Evolutionary conservation across 64 coral and sea anemone species (phyloP).

Genomic region (Stylophora pistillata): DNA sequence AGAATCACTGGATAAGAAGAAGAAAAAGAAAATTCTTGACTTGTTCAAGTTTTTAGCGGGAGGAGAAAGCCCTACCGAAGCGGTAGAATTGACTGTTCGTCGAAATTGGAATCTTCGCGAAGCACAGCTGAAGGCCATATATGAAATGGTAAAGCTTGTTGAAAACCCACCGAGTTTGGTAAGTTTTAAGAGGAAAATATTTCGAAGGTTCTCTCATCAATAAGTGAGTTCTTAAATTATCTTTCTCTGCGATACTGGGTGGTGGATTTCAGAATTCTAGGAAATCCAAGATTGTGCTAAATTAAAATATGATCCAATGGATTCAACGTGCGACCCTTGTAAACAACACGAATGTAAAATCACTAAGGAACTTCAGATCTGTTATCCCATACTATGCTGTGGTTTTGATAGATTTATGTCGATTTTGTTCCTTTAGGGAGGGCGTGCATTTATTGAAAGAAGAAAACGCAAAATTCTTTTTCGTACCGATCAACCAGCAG

Average conservation of each 20-base stretch:
- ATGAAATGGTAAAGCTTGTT: conserved; percentile 45
- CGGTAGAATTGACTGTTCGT: conserved; percentile 61
- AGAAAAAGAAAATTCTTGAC: conserved; percentile 27
- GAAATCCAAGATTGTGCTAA: no score
- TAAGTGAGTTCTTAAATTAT: neutral
- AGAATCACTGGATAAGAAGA: conserved; percentile 33
- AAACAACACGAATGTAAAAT: no score
- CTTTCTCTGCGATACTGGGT: neutral
- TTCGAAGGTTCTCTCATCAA: neutral
- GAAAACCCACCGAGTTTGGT: conserved; percentile 20
- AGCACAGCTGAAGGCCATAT: conserved; percentile 48
- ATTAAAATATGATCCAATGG: no score
- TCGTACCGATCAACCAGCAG: no score
- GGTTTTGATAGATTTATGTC: no score
- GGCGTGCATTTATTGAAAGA: no score
- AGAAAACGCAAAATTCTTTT: no score
- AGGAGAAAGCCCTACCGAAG: conserved; percentile 73
- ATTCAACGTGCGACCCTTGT: no score
- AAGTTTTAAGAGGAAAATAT: neutral
- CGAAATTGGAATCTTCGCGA: conserved; percentile 59
- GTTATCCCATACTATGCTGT: no score
- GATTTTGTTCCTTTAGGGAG: no score
- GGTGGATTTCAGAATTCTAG: no score
- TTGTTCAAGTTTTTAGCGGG: conserved; percentile 63
- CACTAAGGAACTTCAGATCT: no score